Evolutionary conservation across 1,140 invertebrate genomes (phyloP).

Genomic region (Mizuhopecten yessoensis): DNA sequence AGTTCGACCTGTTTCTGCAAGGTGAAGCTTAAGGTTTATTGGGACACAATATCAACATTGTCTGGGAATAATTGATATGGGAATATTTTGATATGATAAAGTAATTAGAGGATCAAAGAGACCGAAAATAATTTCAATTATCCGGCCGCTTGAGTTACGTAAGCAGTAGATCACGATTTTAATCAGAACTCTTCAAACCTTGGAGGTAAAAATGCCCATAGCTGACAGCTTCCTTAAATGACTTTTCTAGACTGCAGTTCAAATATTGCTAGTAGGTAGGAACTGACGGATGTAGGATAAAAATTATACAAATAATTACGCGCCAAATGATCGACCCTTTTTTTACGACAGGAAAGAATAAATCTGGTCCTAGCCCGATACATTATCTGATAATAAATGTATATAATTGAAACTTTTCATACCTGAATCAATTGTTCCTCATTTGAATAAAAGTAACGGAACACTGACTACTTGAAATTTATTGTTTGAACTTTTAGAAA

Average conservation of each 20-base stretch:
- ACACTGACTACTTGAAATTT: constrained; percentile 45
- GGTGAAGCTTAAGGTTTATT: constrained; percentile 50
- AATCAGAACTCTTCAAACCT: constrained; percentile 48
- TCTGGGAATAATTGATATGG: constrained; percentile 51
- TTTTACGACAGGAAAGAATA: constrained; percentile 9
- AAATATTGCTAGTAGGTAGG: constrained; percentile 24
- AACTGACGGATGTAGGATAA: constrained; percentile 49
- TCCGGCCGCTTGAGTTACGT: constrained; percentile 13
- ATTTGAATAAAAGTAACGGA: not conserved
- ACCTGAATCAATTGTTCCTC: not conserved
- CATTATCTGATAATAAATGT: not conserved
- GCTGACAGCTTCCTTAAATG: constrained; percentile 44
- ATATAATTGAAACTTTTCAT: too few relatives aligned
- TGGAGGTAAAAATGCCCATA: constrained; percentile 42
- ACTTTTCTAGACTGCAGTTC: not conserved
- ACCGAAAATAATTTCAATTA: constrained; percentile 22
- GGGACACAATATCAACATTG: constrained; percentile 48
- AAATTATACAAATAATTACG: constrained; percentile 11
- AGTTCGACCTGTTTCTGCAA: constrained; percentile 45
- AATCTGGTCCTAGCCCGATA: not conserved
- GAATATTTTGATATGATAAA: constrained; percentile 59
- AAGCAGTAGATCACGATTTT: constrained; percentile 39
- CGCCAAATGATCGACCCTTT: not conserved
- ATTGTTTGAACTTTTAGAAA: constrained; percentile 52
- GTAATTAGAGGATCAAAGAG: constrained; percentile 57